phyloP scores from a whole-genome alignment of 2,888 invertebrate genomes.

The Volucella inanis region DNA sequence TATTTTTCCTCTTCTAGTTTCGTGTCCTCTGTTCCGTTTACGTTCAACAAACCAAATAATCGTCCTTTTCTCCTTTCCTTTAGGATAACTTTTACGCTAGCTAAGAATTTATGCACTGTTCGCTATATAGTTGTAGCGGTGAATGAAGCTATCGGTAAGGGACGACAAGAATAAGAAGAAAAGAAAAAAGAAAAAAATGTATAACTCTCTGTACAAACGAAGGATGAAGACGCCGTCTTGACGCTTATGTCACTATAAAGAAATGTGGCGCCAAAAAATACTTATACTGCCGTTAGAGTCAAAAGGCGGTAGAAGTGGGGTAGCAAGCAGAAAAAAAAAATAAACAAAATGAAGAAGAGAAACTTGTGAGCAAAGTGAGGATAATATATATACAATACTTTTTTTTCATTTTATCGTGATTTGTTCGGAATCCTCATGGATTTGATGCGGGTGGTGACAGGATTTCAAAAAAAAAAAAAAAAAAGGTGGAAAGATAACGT shows the following conservation, averaged over 20 bases:
- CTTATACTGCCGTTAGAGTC: constrained; percentile 57
- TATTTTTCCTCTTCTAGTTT: constrained; percentile 34
- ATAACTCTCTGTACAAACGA: constrained; percentile 70
- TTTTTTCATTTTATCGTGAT: constrained; percentile 39
- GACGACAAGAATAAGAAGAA: constrained; percentile 54
- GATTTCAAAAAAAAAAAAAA: constrained; percentile 10
- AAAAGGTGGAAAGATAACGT: constrained; percentile 34
- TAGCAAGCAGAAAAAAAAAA: constrained; percentile 6
- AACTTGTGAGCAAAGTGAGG: constrained; percentile 52
- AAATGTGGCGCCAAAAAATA: constrained; percentile 77
- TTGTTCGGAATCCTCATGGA: not conserved
- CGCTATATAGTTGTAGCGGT: not conserved
- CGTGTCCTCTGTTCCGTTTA: constrained; percentile 40
- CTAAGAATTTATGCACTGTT: constrained; percentile 55
- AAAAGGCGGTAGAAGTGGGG: constrained; percentile 10
- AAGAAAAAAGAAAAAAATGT: constrained; percentile 55
- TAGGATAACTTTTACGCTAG: constrained; percentile 63
- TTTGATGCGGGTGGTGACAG: constrained; percentile 34
- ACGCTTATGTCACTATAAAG: constrained; percentile 76
- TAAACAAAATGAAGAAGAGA: constrained; percentile 50
- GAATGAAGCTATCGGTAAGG: constrained; percentile 17
- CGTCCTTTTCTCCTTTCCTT: constrained; percentile 56
- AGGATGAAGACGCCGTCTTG: constrained; percentile 77
- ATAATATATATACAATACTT: constrained; percentile 21
- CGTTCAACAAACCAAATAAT: constrained; percentile 69